phyloP scores from a whole-genome alignment of 2,113 vertebrate genomes.

The Progne subis region DNA sequence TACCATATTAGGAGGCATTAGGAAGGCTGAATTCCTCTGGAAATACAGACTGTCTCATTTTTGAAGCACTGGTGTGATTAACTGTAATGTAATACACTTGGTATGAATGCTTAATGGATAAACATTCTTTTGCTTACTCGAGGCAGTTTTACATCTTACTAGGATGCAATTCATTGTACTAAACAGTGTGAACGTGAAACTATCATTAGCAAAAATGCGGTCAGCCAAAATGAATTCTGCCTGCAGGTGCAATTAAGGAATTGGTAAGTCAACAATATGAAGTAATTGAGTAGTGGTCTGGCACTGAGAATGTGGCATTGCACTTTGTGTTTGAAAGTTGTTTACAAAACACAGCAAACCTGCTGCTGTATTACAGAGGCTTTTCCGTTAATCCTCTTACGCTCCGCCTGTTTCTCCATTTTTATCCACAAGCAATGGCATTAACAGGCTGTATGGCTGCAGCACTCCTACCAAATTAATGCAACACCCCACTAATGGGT shows the following conservation, averaged over 20 bases:
- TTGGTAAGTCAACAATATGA: constrained; percentile 9
- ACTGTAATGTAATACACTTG: constrained; percentile 31
- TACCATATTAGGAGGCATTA: constrained; percentile 22
- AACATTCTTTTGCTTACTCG: constrained; percentile 49
- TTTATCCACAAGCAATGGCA: not conserved
- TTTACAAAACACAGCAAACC: constrained; percentile 34
- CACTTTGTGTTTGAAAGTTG: not conserved
- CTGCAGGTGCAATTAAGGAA: constrained; percentile 60
- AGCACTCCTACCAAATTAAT: not conserved
- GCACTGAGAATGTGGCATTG: not conserved
- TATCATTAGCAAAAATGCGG: constrained; percentile 19
- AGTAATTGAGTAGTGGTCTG: constrained; percentile 9
- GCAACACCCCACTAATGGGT: not conserved
- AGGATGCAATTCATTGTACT: constrained; percentile 2
- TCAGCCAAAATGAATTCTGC: constrained; percentile 37
- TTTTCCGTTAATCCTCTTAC: constrained; percentile 34
- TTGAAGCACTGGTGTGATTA: constrained; percentile 41
- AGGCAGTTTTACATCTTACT: constrained; percentile 32
- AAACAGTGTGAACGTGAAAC: not conserved
- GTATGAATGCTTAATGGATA: constrained; percentile 45
- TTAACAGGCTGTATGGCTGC: not conserved
- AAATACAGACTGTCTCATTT: constrained; percentile 39
- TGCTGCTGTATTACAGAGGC: constrained; percentile 35
- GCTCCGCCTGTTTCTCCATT: constrained; percentile 3
- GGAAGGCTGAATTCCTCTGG: constrained; percentile 15